These are phyloP conservation scores for Zoanthus solanderi DNA, from an alignment of 92 coral and sea anemone species.

Conservation along the genomic window DNA sequence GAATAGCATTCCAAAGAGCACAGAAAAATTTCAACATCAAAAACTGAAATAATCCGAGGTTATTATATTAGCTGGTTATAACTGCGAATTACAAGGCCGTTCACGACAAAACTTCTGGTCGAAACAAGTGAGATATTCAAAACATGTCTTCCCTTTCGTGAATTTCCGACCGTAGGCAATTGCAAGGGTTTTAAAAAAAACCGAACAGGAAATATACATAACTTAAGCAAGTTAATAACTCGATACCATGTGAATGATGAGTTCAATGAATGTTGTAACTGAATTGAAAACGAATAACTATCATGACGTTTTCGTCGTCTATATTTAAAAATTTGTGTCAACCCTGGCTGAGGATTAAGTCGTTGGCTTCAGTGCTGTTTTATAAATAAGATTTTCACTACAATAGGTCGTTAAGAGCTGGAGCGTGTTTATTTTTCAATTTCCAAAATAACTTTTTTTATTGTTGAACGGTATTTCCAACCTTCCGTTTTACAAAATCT, in stretches of 20 bases:
- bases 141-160: not conserved
- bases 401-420: not conserved
- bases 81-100: not conserved
- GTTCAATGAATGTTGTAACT: not conserved
- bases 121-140: not conserved
- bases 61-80: not conserved
- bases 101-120: not conserved
- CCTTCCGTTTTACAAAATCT: not conserved
- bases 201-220: not conserved
- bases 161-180: not conserved
- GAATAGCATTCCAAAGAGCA: not conserved
- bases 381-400: too few relatives aligned
- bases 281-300: not conserved
- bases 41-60: not conserved
- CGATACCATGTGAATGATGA: not conserved
- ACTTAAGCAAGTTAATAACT: not conserved
- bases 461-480: not conserved
- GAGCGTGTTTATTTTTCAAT: not conserved
- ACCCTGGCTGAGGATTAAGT: not conserved
- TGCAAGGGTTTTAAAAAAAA: not conserved
- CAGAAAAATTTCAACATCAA: not conserved
- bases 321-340: not conserved
- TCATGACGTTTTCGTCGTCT: not conserved
- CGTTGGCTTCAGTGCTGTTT: not conserved
- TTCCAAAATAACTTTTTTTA: not conserved